These are phyloP conservation scores for Bos taurus DNA, from an alignment of 2,113 vertebrate species.

Conservation along the genomic window DNA sequence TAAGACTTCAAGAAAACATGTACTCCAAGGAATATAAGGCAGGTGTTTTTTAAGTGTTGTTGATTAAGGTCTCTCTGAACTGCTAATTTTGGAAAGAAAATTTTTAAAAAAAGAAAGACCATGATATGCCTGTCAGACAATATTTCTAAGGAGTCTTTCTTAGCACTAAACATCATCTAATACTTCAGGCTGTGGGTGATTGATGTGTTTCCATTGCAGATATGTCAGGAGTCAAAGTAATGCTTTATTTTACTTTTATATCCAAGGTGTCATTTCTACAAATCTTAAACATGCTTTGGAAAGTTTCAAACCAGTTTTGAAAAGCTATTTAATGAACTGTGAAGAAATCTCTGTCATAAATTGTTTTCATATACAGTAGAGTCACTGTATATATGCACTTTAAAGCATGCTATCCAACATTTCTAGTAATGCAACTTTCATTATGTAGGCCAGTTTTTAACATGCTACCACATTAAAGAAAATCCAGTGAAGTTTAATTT, in stretches of 20 bases:
- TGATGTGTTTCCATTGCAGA: conserved; percentile 51
- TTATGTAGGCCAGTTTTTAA: not conserved
- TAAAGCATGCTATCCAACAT: conserved; percentile 18
- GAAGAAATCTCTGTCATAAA: conserved; percentile 13
- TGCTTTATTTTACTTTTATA: conserved; percentile 68
- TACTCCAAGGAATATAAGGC: not conserved
- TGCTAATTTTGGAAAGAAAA: not conserved
- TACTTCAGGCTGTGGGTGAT: conserved; percentile 51
- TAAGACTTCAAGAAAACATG: not conserved
- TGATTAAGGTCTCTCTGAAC: not conserved
- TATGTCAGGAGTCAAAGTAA: conserved; percentile 57
- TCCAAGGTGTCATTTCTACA: conserved; percentile 63
- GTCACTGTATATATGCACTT: not conserved
- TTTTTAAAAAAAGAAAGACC: not conserved
- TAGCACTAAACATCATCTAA: conserved; percentile 17
- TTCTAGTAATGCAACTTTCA: conserved; percentile 28
- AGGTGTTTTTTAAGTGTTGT: not conserved
- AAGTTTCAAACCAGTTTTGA: conserved; percentile 56
- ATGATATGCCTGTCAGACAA: not conserved
- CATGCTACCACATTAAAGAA: not conserved
- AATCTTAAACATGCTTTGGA: conserved; percentile 47
- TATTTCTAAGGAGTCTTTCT: conserved; percentile 10
- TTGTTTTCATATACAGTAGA: conserved; percentile 16
- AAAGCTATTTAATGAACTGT: conserved; percentile 63
- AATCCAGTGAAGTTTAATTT: not conserved